Evolutionary conservation across 2,888 invertebrate species (phyloP), one percentile per base, ranked within the genome.

Genomic region (Drosophila kuntzei): DNA sequence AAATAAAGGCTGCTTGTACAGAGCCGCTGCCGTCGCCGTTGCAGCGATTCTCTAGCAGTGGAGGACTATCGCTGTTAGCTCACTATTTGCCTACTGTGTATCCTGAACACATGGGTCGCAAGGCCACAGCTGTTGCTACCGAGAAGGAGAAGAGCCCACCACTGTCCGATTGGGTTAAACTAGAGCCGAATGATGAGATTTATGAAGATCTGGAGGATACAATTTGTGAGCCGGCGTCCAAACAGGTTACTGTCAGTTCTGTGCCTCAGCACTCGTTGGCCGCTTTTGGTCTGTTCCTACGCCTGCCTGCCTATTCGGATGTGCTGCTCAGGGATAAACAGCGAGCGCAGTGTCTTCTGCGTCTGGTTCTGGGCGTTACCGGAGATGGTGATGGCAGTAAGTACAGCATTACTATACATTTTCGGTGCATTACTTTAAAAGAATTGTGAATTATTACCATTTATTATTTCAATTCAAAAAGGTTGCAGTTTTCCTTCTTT

Each of bases 231-330:
- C 92, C 94, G 8, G 90, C 94, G 2, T 91, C 94, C 0, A 94
- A 94, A 79, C 89, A 93, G 18, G 87, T 93, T 3, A 92, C 93
- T 2, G 93, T 94, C 7, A 94, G 94, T n/a, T 94, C 95, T 54
- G 95, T 96, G 60, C 98, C 98, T 6, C 96, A 97, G 57, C 98
- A 98, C 93, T 97, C 98, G 46, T 94, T 98, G 74, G 96, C 97
- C 1, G 98, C 98, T 12, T 97, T 98, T 90, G 97, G 97, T 1
- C 93, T 98, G 65, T 97, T 98, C 91, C 93, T 98, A 20, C 94
- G 97, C 79, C 93, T 98, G 82, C 97, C 98, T 0, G 96, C 97
- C 2, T 98, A 98, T 91, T 98, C 98, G 0, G 97, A 97, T 91
- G 96, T 98, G 43, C 92, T 98, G 71, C 93, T 98, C 25, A 95